These are phyloP conservation scores for Choreutis nemorana DNA, from an alignment of 2,888 invertebrate species.

Conservation along the genomic window DNA sequence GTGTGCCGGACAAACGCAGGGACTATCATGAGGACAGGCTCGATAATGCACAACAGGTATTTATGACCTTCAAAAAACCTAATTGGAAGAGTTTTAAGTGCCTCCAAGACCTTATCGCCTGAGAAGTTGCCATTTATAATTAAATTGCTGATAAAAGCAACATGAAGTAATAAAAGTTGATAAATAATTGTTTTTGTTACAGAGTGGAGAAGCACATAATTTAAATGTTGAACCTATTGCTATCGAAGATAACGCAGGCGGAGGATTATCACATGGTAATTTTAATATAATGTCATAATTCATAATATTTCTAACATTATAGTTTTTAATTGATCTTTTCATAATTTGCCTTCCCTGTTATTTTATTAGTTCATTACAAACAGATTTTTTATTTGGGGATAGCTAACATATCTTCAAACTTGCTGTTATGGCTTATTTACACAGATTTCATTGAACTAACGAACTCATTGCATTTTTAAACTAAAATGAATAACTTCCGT, in stretches of 20 bases:
- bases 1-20: constrained; percentile 50
- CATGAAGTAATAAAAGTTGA: constrained; percentile 1
- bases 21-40: constrained; percentile 37
- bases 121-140: no score
- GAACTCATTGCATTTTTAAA: no score
- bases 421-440: no score
- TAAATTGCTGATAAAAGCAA: constrained; percentile 1
- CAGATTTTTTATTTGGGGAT: no score
- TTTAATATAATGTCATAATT: constrained; percentile 3
- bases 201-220: constrained; percentile 35
- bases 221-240: constrained; percentile 32
- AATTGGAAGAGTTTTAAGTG: no score
- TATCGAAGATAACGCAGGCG: constrained; percentile 30
- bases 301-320: constrained; percentile 2
- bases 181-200: constrained; percentile 11
- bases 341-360: constrained; percentile 3
- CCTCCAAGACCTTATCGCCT: no score
- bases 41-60: constrained; percentile 35
- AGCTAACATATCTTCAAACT: no score
- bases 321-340: background rate
- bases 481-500: no score
- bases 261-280: constrained; percentile 42
- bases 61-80: background rate
- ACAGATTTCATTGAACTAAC: no score
- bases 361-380: no score